These are phyloP conservation scores for Cinara cedri DNA, from an alignment of 2,888 invertebrate species.

Conservation along the genomic window DNA sequence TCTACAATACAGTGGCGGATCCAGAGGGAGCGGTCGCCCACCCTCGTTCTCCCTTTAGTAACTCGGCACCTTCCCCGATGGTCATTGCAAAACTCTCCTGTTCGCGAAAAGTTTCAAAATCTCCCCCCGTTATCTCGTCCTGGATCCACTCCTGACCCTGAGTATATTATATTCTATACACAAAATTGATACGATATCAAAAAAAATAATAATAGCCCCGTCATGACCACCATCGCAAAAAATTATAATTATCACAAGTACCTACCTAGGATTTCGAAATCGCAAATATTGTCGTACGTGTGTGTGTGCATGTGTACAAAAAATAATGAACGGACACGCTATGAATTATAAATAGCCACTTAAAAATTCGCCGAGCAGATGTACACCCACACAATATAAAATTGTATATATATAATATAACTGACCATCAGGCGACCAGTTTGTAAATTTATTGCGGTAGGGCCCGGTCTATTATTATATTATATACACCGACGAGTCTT, in stretches of 20 bases:
- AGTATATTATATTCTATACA: too few species aligned
- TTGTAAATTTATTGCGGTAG: slow-evolving; percentile 36
- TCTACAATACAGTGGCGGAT: too few species aligned
- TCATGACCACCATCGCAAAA: neutral
- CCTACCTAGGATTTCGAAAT: too few species aligned
- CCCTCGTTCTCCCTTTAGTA: too few species aligned
- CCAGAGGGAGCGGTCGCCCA: too few species aligned
- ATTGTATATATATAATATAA: neutral
- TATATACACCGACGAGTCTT: neutral
- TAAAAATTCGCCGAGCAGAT: slow-evolving; percentile 30
- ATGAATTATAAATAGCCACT: slow-evolving; percentile 39
- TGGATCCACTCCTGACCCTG: too few species aligned
- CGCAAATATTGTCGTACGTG: too few species aligned
- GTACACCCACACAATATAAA: slow-evolving; percentile 24
- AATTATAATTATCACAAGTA: neutral
- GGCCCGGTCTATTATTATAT: slow-evolving; percentile 7
- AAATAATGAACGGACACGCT: neutral
- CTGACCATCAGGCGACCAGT: slow-evolving; percentile 47
- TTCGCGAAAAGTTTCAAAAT: too few species aligned
- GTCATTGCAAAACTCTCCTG: too few species aligned
- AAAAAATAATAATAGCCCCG: too few species aligned
- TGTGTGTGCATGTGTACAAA: neutral
- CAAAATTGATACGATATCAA: neutral
- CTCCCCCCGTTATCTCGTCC: too few species aligned
- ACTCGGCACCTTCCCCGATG: too few species aligned